Conservation (phyloP, 2,113 vertebrate genomes). For the Lophochroa leadbeateri region DNA sequence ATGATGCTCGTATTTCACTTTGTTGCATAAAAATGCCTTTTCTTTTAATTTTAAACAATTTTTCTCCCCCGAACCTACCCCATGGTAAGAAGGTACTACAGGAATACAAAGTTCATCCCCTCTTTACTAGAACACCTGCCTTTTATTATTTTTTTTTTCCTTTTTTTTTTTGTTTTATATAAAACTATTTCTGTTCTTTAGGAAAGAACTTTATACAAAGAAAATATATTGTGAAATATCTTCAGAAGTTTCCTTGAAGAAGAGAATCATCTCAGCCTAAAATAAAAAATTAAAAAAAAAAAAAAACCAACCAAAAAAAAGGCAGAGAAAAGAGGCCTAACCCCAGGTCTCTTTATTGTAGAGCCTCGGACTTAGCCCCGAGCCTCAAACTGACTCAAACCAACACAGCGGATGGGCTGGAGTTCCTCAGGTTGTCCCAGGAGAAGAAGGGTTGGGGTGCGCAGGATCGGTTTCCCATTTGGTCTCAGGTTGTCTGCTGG, state of each 20-base stretch:
- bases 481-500: slow-evolving; percentile 66
- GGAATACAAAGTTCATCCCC: slow-evolving; percentile 76
- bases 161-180: slow-evolving; percentile 59
- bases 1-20: slow-evolving; percentile 71
- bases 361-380: not conserved
- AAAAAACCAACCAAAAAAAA: slow-evolving; percentile 30
- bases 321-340: slow-evolving; percentile 67
- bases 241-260: slow-evolving; percentile 74
- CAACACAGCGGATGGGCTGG: slow-evolving; percentile 43
- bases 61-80: slow-evolving; percentile 65
- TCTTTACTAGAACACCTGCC: slow-evolving; percentile 72
- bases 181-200: slow-evolving; percentile 85
- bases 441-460: slow-evolving; percentile 29
- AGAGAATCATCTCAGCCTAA: slow-evolving; percentile 71
- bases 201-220: slow-evolving; percentile 86
- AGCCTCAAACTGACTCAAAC: slow-evolving; percentile 46
- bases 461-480: slow-evolving; percentile 59
- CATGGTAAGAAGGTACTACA: slow-evolving; percentile 71
- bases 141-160: slow-evolving; percentile 24
- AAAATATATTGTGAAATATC: slow-evolving; percentile 85
- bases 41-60: slow-evolving; percentile 61
- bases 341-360: slow-evolving; percentile 55
- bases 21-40: slow-evolving; percentile 76
- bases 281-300: slow-evolving; percentile 46
- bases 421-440: slow-evolving; percentile 55